Evolutionary conservation across 2,797 vertebrate genomes (phyloP).

Genomic region (Muraenolepis orangiensis): DNA sequence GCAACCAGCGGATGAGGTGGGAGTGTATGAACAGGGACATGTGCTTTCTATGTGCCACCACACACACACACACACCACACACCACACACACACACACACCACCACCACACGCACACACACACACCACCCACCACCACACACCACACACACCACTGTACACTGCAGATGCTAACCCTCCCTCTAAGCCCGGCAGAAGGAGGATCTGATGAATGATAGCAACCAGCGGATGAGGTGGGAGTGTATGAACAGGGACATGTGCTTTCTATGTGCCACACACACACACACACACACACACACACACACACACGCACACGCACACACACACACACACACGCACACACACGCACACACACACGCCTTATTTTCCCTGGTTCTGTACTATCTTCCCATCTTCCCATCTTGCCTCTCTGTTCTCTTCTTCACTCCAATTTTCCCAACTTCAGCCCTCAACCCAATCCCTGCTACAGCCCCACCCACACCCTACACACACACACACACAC

Average conservation of each 20-base stretch:
- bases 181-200: no score
- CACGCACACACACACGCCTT: neutral
- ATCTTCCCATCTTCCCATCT: constrained; percentile 21
- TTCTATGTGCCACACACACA: constrained; percentile 58
- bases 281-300: constrained; percentile 12
- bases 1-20: constrained; percentile 40
- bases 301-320: constrained; percentile 10
- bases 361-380: constrained; percentile 59
- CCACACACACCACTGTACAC: neutral
- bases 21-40: constrained; percentile 36
- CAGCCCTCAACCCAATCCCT: constrained; percentile 3
- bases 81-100: constrained; percentile 19
- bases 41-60: constrained; percentile 57
- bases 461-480: constrained; percentile 20
- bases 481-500: constrained; percentile 13
- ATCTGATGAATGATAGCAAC: constrained; percentile 52
- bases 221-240: constrained; percentile 33
- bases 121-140: neutral
- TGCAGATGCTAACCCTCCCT: no score
- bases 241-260: constrained; percentile 41
- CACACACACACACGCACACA: neutral
- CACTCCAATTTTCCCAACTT: constrained; percentile 29
- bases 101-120: neutral
- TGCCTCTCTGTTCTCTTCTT: neutral
- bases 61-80: constrained; percentile 16